These are phyloP conservation scores for Nezara viridula DNA, from an alignment of 2,888 invertebrate species.

Conservation along the genomic window DNA sequence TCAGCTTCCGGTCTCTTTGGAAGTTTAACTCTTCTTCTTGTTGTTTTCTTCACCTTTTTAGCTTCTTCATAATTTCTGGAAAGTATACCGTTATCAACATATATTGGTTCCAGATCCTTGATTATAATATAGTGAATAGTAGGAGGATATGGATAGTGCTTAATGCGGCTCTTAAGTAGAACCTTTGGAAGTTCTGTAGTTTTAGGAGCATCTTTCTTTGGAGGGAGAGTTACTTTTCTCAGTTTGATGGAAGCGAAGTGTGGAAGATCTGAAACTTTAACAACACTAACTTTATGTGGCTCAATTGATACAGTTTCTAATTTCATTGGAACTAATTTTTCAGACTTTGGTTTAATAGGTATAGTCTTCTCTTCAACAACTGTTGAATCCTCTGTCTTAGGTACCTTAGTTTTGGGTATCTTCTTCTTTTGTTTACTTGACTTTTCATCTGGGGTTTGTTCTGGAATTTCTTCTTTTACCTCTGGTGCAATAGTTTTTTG, in stretches of 20 bases:
- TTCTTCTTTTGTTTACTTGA: conserved; percentile 8
- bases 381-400: neutral
- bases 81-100: conserved; percentile 67
- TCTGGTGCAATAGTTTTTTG: conserved; percentile 51
- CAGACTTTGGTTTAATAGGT: neutral
- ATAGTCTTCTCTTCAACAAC: conserved; percentile 19
- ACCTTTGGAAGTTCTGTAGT: conserved; percentile 76
- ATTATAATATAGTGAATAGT: conserved; percentile 68
- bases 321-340: conserved; percentile 49
- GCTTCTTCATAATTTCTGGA: conserved; percentile 67
- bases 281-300: conserved; percentile 63
- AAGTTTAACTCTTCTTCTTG: conserved; percentile 65
- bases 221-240: conserved; percentile 64
- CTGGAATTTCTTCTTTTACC: neutral
- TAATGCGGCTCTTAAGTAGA: conserved; percentile 80
- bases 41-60: conserved; percentile 66
- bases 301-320: conserved; percentile 63
- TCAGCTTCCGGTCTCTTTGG: conserved; percentile 65
- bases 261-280: conserved; percentile 71
- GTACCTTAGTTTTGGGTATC: neutral
- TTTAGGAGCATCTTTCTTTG: conserved; percentile 68
- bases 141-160: conserved; percentile 69
- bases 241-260: conserved; percentile 75
- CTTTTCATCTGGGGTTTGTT: neutral
- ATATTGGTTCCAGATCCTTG: conserved; percentile 67